Conservation (phyloP, 2,797 vertebrate genomes). For the Pygocentrus nattereri region DNA sequence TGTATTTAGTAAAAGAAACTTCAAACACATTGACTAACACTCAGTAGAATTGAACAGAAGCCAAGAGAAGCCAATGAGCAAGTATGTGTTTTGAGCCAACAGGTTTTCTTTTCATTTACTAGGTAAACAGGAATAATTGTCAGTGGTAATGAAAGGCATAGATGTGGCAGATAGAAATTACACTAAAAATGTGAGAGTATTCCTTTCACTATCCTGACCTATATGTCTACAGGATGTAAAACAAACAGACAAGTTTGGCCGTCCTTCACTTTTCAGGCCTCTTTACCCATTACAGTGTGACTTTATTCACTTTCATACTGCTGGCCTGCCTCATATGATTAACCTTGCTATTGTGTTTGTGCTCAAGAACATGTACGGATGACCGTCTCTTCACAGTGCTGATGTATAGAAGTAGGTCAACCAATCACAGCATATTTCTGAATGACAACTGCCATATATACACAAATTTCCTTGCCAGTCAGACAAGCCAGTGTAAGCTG, state of each 20-base stretch:
- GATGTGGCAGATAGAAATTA: too few species aligned
- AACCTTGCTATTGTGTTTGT: constrained; percentile 19
- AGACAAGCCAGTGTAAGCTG: not conserved
- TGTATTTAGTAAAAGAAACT: too few species aligned
- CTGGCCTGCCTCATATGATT: not conserved
- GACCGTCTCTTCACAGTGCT: not conserved
- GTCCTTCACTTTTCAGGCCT: constrained; percentile 22
- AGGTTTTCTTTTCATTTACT: too few species aligned
- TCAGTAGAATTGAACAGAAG: too few species aligned
- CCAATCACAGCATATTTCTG: constrained; percentile 11
- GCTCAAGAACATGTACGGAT: not conserved
- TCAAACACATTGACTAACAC: not conserved
- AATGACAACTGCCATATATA: not conserved
- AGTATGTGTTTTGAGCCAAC: too few species aligned
- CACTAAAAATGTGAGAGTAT: too few species aligned
- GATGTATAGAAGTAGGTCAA: constrained; percentile 19
- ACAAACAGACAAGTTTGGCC: not conserved
- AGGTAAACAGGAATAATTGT: too few species aligned
- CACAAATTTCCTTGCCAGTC: not conserved
- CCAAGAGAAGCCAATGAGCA: too few species aligned
- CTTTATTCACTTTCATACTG: not conserved
- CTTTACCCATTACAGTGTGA: not conserved
- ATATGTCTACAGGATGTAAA: not conserved
- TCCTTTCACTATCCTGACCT: not conserved
- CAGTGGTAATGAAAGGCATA: too few species aligned